A percentile compares a stretch with the other conserved stretches of the same genome.
These are phyloP conservation scores for Acrobasis consociella DNA, from an alignment of 2,888 invertebrate genomes.

Conservation along the genomic window DNA sequence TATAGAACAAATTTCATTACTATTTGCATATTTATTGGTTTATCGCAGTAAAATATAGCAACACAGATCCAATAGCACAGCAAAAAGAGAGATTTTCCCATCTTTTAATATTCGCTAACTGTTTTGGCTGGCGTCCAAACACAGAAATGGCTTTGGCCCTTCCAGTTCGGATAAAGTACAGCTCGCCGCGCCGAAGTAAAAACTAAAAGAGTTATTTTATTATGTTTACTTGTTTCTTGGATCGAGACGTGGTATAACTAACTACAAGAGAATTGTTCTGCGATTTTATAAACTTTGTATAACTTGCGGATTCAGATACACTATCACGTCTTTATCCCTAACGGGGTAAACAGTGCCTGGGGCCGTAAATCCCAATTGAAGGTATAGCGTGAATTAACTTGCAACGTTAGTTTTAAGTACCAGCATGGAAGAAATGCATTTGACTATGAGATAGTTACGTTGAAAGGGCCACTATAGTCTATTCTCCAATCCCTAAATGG, in stretches of 20 bases:
- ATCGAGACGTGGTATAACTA: neutral
- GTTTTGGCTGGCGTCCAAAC: constrained; percentile 9
- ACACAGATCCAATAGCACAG: constrained; percentile 1
- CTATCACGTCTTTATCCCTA: no score
- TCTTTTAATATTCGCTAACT: constrained; percentile 19
- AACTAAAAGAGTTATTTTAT: constrained; percentile 1
- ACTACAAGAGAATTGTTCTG: no score
- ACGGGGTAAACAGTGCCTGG: no score
- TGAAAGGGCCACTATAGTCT: no score
- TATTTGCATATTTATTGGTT: neutral
- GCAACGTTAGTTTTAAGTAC: no score
- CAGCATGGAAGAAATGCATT: no score
- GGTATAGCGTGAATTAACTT: no score
- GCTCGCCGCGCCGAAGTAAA: neutral
- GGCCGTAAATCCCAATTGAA: no score
- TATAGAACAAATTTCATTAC: no score
- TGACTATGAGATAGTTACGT: no score
- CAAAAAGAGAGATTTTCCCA: constrained; percentile 2
- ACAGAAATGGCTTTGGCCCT: constrained; percentile 12
- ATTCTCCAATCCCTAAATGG: no score
- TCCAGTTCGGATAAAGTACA: constrained; percentile 2
- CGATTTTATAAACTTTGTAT: neutral
- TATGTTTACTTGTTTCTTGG: neutral
- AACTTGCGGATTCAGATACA: no score
- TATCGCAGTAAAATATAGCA: neutral